Conservation (phyloP, 2,113 vertebrate genomes). For the Oenanthe melanoleuca region DNA sequence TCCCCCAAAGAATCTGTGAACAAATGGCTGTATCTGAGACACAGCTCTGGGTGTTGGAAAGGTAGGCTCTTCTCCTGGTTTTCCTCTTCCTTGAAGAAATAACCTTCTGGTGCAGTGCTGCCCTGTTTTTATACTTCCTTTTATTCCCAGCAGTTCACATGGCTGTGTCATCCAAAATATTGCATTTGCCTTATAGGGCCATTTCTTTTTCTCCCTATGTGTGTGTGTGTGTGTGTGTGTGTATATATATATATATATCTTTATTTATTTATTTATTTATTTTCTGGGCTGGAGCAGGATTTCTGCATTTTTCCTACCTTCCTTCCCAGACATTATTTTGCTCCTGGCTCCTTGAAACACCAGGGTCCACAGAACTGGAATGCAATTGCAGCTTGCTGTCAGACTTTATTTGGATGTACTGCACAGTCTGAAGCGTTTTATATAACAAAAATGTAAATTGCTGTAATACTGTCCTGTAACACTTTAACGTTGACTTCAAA, state of each 20-base stretch:
- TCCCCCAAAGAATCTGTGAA: not conserved
- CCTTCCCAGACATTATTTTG: not conserved
- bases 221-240: too few relatives aligned
- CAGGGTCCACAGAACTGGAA: not conserved
- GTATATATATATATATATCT: accelerated
- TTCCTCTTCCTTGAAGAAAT: not conserved
- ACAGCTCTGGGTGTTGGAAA: not conserved
- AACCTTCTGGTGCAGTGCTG: not conserved
- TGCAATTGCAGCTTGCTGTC: not conserved
- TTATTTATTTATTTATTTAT: not conserved
- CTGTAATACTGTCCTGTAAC: not conserved
- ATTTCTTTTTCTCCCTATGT: not conserved
- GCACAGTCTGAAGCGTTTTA: not conserved
- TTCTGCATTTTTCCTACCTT: not conserved
- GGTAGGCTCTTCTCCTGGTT: not conserved
- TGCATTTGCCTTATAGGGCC: not conserved
- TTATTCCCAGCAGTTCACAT: not conserved
- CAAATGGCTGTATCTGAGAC: not conserved
- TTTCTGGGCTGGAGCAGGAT: not conserved
- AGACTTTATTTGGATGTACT: not conserved
- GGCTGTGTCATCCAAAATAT: not conserved
- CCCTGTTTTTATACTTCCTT: not conserved
- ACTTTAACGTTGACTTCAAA: not conserved
- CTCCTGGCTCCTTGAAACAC: not conserved
- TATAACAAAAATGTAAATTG: not conserved